phyloP scores from a whole-genome alignment of 2,797 vertebrate genomes.

The Sternarchorhynchus goeldii region DNA sequence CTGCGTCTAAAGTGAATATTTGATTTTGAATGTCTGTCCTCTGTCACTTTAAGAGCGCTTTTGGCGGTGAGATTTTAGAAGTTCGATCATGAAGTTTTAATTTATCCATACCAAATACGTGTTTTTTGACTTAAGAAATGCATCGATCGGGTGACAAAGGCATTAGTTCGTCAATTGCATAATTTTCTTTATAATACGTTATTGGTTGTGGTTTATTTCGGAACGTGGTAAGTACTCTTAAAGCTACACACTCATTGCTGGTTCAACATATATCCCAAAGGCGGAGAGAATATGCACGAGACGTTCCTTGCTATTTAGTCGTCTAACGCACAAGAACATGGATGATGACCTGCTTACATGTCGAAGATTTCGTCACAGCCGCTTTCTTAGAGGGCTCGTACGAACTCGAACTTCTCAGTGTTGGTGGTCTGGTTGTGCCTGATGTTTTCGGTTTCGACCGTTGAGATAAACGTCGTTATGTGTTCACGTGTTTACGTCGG shows the following conservation, averaged over 20 bases:
- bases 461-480: slow-evolving; percentile 42
- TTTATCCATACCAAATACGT: too few relatives aligned
- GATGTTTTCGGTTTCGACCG: neutral
- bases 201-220: too few relatives aligned
- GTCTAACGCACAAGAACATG: slow-evolving; percentile 53
- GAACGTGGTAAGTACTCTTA: too few relatives aligned
- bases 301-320: slow-evolving; percentile 16
- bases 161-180: too few relatives aligned
- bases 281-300: too few relatives aligned
- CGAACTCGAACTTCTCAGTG: neutral
- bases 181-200: too few relatives aligned
- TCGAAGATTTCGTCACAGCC: slow-evolving; percentile 47
- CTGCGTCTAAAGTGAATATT: slow-evolving; percentile 15
- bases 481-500: slow-evolving; percentile 45
- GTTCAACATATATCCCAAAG: too few relatives aligned
- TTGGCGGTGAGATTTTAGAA: too few relatives aligned
- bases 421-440: neutral
- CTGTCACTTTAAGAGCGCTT: slow-evolving; percentile 39
- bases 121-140: too few relatives aligned
- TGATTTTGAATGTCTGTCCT: slow-evolving; percentile 25
- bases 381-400: neutral
- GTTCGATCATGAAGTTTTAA: too few relatives aligned
- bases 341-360: slow-evolving; percentile 53
- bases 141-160: too few relatives aligned
- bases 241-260: too few relatives aligned